A percentile compares a stretch with the other conserved stretches of the same genome.
phyloP scores from a whole-genome alignment of 1,140 invertebrate species.

The Aphaenogaster ashmeadi region DNA sequence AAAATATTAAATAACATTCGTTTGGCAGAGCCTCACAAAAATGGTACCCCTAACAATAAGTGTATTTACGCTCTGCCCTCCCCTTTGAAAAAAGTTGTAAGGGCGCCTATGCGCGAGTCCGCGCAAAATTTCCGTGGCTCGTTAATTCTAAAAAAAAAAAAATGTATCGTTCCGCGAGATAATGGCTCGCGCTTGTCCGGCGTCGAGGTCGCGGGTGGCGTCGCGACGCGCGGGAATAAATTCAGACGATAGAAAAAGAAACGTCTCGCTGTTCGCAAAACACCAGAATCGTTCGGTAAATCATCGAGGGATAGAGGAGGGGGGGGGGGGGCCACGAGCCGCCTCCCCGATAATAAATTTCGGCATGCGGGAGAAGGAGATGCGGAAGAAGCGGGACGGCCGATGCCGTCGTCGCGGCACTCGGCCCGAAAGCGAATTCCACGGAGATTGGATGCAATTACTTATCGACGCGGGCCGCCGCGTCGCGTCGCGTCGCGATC shows the following conservation, averaged over 20 bases:
- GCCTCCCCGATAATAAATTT: constrained; percentile 73
- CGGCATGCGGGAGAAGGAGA: constrained; percentile 21
- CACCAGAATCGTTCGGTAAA: constrained; percentile 35
- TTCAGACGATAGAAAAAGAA: constrained; percentile 52
- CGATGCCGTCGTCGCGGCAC: constrained; percentile 15
- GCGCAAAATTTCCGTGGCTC: neutral
- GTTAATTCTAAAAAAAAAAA: neutral
- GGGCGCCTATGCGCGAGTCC: neutral
- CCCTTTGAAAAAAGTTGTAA: too few relatives aligned
- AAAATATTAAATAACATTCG: too few relatives aligned
- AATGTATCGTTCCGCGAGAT: neutral
- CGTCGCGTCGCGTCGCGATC: constrained; percentile 3
- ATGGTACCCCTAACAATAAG: too few relatives aligned
- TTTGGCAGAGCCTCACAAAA: too few relatives aligned
- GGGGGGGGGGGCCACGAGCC: neutral
- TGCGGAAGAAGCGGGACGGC: constrained; percentile 6
- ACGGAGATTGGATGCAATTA: constrained; percentile 65
- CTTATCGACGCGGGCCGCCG: constrained; percentile 55
- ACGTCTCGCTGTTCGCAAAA: constrained; percentile 34
- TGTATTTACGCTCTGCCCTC: too few relatives aligned
- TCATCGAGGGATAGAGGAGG: constrained; percentile 38
- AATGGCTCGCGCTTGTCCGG: neutral
- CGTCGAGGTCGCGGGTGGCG: constrained; percentile 22
- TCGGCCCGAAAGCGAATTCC: constrained; percentile 50
- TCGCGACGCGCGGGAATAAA: constrained; percentile 46